Conservation (phyloP, 2,888 invertebrate species). For the Hylaea fasciaria region DNA sequence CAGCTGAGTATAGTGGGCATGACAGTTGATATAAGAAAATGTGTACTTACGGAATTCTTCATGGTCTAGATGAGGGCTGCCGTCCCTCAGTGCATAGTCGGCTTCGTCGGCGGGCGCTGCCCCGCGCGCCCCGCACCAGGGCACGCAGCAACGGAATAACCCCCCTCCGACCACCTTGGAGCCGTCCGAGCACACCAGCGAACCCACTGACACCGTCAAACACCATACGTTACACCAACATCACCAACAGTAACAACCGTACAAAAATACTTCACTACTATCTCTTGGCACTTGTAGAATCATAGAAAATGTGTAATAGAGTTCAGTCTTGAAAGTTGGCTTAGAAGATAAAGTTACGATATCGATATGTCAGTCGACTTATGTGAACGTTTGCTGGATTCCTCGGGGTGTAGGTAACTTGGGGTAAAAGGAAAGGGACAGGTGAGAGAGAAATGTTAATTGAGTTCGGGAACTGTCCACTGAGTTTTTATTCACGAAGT, state of each 20-base stretch:
- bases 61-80: conserved; percentile 71
- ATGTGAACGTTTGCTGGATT: conserved; percentile 45
- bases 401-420: conserved; percentile 35
- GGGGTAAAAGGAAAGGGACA: conserved; percentile 41
- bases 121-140: conserved; percentile 91
- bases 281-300: conserved; percentile 37
- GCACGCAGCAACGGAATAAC: conserved; percentile 93
- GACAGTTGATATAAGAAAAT: not conserved
- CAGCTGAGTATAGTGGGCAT: no score
- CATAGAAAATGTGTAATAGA: conserved; percentile 37
- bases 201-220: conserved; percentile 71
- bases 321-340: conserved; percentile 74
- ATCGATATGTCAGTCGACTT: conserved; percentile 74
- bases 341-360: conserved; percentile 60
- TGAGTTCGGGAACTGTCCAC: conserved; percentile 44
- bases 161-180: conserved; percentile 89
- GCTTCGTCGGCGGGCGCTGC: conserved; percentile 87
- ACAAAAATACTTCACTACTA: conserved; percentile 33
- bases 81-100: conserved; percentile 76
- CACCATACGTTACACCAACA: conserved; percentile 46
- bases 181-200: conserved; percentile 73
- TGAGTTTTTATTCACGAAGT: conserved; percentile 41
- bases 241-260: conserved; percentile 43
- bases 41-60: conserved; percentile 70
- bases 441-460: conserved; percentile 46